Conservation (phyloP, 2,797 vertebrate species). For the Gymnopithys bicolor region DNA sequence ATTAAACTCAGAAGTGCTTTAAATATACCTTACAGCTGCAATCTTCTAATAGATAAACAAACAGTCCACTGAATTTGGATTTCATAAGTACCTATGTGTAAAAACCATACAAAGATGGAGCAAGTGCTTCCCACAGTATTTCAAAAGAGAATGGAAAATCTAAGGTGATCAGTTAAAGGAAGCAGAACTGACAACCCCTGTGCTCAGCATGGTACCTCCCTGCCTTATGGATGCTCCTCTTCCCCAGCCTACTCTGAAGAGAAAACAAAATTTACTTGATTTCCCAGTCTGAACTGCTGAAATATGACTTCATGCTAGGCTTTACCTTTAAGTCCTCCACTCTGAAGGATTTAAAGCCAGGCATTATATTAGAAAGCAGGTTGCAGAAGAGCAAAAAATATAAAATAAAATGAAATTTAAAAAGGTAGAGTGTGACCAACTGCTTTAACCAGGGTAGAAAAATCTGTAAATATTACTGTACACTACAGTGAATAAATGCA, state of each 20-base stretch:
- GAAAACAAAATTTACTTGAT: slow-evolving; percentile 61
- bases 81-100: not conserved
- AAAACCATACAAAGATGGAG: not conserved
- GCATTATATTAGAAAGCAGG: slow-evolving; percentile 36
- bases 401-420: not conserved
- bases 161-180: slow-evolving; percentile 8
- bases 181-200: slow-evolving; percentile 40
- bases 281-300: slow-evolving; percentile 47
- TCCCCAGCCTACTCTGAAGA: not conserved
- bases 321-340: not conserved
- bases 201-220: slow-evolving; percentile 19
- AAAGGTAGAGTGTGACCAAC: not conserved
- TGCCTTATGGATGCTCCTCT: slow-evolving; percentile 5
- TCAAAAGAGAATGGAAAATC: slow-evolving; percentile 26
- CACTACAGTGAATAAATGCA: not conserved
- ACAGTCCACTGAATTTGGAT: not conserved
- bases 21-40: not conserved
- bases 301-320: not conserved
- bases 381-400: not conserved
- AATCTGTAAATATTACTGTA: not conserved
- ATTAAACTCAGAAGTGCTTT: not conserved
- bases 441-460: slow-evolving; percentile 14
- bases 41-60: not conserved
- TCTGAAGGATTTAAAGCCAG: slow-evolving; percentile 62
- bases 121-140: slow-evolving; percentile 3